phyloP scores from a whole-genome alignment of 1,140 invertebrate species.

The Drosophila leontia region DNA sequence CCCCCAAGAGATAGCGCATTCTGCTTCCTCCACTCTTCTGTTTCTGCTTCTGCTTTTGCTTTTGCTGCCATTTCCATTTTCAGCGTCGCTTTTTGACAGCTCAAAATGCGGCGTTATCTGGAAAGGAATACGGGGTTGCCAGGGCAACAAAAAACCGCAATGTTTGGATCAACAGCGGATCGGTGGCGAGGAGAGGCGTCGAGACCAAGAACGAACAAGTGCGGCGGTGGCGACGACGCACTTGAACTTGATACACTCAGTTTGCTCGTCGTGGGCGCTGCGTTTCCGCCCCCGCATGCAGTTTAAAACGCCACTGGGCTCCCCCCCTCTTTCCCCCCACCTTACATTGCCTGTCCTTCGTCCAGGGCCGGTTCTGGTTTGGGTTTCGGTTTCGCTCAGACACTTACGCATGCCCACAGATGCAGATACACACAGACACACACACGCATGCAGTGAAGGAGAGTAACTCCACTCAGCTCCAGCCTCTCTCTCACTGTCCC shows the following conservation, averaged over 20 bases:
- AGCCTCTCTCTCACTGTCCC: slow-evolving; percentile 12
- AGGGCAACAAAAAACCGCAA: slow-evolving; percentile 31
- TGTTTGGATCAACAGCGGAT: slow-evolving; percentile 7
- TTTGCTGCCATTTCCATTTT: not conserved
- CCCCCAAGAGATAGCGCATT: slow-evolving; percentile 15
- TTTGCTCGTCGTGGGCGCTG: slow-evolving; percentile 6
- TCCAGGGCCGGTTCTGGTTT: slow-evolving; percentile 70
- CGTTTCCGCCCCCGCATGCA: slow-evolving; percentile 29
- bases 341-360: slow-evolving; percentile 35
- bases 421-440: slow-evolving; percentile 17
- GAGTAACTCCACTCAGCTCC: slow-evolving; percentile 39
- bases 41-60: slow-evolving; percentile 4
- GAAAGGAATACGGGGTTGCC: slow-evolving; percentile 27
- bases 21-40: slow-evolving; percentile 2
- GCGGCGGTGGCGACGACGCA: slow-evolving; percentile 46
- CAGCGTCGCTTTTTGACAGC: slow-evolving; percentile 14
- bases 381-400: slow-evolving; percentile 47
- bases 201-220: slow-evolving; percentile 33
- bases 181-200: not conserved
- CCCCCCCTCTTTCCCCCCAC: not conserved
- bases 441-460: not conserved
- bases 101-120: slow-evolving; percentile 25
- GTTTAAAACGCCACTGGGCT: not conserved
- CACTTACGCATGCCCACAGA: slow-evolving; percentile 25
- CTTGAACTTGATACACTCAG: slow-evolving; percentile 68